A percentile compares a stretch with the other conserved stretches of the same genome.
Conservation (phyloP, 2,888 invertebrate species). For the Myopa tessellatipennis region DNA sequence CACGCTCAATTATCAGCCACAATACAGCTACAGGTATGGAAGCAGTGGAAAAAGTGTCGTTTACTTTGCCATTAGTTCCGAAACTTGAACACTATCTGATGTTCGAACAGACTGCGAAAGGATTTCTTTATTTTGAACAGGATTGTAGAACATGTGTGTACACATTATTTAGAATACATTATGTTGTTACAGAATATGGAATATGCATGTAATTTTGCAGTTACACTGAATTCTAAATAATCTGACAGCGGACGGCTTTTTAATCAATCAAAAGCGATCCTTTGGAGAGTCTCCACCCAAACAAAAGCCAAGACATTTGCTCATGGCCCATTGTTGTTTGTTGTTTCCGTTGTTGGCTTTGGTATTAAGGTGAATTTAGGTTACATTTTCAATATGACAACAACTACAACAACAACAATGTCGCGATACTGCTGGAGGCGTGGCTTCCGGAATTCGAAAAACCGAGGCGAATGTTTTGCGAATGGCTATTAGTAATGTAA, state of each 20-base stretch:
- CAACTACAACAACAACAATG: not conserved
- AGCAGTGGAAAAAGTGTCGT: too few relatives aligned
- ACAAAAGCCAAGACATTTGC: not conserved
- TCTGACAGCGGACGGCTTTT: not conserved
- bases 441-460: constrained; percentile 41
- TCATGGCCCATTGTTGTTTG: not conserved
- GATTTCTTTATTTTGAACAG: too few relatives aligned
- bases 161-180: too few relatives aligned
- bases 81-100: too few relatives aligned
- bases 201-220: too few relatives aligned
- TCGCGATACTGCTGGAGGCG: constrained; percentile 38
- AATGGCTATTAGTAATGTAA: not conserved
- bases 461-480: not conserved
- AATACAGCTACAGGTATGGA: too few relatives aligned
- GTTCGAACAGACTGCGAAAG: too few relatives aligned
- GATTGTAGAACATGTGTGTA: too few relatives aligned
- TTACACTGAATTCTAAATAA: too few relatives aligned
- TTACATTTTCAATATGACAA: constrained; percentile 24
- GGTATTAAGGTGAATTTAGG: constrained; percentile 20
- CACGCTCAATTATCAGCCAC: too few relatives aligned
- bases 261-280: constrained; percentile 8
- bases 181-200: too few relatives aligned
- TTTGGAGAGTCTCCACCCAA: not conserved
- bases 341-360: not conserved
- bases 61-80: too few relatives aligned